Evolutionary conservation across 2,888 invertebrate species (phyloP), one percentile per base, ranked within the genome.

Genomic region (Ectemnius continuus): DNA sequence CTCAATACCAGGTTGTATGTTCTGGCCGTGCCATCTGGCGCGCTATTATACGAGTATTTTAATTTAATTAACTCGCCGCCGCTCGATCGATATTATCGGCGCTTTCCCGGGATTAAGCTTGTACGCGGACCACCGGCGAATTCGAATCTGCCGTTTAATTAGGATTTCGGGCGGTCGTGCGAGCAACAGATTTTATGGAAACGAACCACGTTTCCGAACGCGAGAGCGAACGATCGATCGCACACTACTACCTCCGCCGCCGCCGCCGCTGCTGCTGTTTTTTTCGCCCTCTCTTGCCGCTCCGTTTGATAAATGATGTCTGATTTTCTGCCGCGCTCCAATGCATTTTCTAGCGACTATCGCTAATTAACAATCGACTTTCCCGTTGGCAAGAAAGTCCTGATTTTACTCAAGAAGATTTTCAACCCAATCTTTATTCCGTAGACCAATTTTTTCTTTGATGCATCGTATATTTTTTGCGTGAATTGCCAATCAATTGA

Each of bases 1-100:
- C 83, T 83, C 86, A 82, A 85, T 85, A 83, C 88, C 86, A 88
- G 86, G 89, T 87, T 90, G 89, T 89, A 88, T 73, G 77, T 86
- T 85, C 88, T 84, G 87, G 84, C 83, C 72, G 80, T 80, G 89
- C 90, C 90, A 90, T 90, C 90, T 90, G 89, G 88, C 89, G 70
- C 81, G 86, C 89, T 89, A 90, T 90, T 89, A 90, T 88, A 90
- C 87, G 87, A 90, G 89, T 90, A 90, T 90, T 90, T 90, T 90
- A 89, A 90, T 90, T 90, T 90, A 90, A 90, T 90, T 90, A 89
- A 90, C 90, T 90, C 84, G 84, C 36, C 36, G 82, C 86, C 16
- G 85, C 36, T 84, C 86, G 87, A 89, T 90, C 89, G 89, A 90
- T 90, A 89, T 90, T 90, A 90, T 90, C 89, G 86, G 88, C 86